These are phyloP conservation scores for Fulmarus glacialis DNA, from an alignment of 2,113 vertebrate species.

Conservation along the genomic window DNA sequence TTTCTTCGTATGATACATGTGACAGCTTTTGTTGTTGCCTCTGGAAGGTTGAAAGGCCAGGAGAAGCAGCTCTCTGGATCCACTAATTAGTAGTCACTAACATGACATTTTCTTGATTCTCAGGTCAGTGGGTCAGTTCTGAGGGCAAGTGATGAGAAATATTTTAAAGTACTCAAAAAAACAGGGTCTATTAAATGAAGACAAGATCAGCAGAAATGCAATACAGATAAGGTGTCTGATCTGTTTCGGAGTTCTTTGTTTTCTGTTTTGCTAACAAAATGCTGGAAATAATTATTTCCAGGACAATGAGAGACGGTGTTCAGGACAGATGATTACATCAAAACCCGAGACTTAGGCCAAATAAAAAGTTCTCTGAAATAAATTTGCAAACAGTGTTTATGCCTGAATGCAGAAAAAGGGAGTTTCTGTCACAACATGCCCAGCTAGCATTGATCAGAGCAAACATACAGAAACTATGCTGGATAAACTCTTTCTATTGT, in stretches of 20 bases:
- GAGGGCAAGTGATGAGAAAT: conserved; percentile 67
- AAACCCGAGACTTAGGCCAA: not conserved
- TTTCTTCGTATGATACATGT: conserved; percentile 74
- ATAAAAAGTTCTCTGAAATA: not conserved
- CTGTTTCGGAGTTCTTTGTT: not conserved
- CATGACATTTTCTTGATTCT: conserved; percentile 78
- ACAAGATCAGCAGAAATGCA: not conserved
- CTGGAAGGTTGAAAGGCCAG: conserved; percentile 77
- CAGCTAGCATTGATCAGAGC: not conserved
- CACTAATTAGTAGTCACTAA: conserved; percentile 87
- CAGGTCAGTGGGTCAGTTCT: conserved; percentile 79
- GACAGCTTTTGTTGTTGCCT: conserved; percentile 74
- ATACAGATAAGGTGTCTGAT: not conserved
- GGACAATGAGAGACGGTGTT: not conserved
- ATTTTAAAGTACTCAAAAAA: conserved; percentile 60
- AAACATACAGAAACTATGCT: not conserved
- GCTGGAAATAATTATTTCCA: conserved; percentile 27
- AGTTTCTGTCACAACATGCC: not conserved
- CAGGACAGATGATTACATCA: not conserved
- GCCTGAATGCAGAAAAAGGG: not conserved
- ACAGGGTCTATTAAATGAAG: not conserved
- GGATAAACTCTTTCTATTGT: not conserved
- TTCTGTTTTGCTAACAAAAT: not conserved
- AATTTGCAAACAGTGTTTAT: not conserved
- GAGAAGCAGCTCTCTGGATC: conserved; percentile 67